Conservation (phyloP, 2,113 vertebrate species). For the Neofelis nebulosa region DNA sequence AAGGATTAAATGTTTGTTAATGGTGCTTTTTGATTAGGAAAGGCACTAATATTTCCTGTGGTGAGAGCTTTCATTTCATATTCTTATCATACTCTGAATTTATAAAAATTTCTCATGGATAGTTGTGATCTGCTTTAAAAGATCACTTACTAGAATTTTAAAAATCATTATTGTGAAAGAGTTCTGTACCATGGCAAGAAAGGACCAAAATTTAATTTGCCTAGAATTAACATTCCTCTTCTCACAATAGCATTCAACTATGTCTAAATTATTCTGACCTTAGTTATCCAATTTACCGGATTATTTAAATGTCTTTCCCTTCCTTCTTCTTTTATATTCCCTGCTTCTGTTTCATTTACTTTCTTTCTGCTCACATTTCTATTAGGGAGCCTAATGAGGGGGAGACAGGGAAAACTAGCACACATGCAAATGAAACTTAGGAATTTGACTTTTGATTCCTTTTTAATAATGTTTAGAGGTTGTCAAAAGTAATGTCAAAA, state of each 20-base stretch:
- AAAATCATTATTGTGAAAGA: neutral
- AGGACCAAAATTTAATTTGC: slow-evolving; percentile 10
- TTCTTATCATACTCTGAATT: slow-evolving; percentile 37
- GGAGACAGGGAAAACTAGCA: neutral
- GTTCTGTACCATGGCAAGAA: slow-evolving; percentile 18
- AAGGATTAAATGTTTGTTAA: slow-evolving; percentile 48
- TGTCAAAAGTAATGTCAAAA: slow-evolving; percentile 24
- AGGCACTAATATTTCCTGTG: neutral
- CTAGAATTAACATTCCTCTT: neutral
- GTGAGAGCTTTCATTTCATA: slow-evolving; percentile 20
- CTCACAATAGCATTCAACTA: neutral
- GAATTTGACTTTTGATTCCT: slow-evolving; percentile 20
- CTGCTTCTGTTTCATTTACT: neutral
- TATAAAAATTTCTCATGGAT: neutral
- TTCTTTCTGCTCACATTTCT: neutral
- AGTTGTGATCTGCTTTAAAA: slow-evolving; percentile 8
- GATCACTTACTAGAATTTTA: neutral
- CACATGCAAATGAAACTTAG: neutral
- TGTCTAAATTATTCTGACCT: slow-evolving; percentile 23
- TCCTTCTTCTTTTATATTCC: neutral
- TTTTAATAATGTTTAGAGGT: slow-evolving; percentile 44
- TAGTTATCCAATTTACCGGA: neutral
- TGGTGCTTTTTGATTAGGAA: slow-evolving; percentile 37
- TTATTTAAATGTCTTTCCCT: neutral
- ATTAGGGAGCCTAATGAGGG: neutral